Percentiles rank a stretch among this genome's conserved stretches.
phyloP scores from a whole-genome alignment of 1,140 invertebrate genomes.

The Atopsyche davidsoni region DNA sequence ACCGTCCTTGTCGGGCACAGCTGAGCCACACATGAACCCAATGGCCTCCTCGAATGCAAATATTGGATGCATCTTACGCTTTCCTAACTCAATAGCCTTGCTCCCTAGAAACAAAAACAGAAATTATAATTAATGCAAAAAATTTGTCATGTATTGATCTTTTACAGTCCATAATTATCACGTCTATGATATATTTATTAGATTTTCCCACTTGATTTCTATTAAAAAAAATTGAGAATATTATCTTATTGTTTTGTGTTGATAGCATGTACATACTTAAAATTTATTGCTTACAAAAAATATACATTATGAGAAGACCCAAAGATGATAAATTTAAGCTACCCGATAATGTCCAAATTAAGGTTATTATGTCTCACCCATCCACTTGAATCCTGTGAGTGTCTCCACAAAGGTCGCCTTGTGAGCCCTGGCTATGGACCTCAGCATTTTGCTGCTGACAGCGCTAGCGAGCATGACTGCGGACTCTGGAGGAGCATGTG shows the following conservation, averaged over 20 bases:
- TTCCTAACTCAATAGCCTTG: constrained; percentile 64
- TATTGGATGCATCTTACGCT: constrained; percentile 67
- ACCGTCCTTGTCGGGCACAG: constrained; percentile 93
- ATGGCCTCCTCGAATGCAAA: constrained; percentile 96
- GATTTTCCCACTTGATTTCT: background rate
- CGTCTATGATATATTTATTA: background rate
- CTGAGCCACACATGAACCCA: constrained; percentile 88
- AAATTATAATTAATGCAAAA: no score
- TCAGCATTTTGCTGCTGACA: constrained; percentile 95
- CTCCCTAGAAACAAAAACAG: constrained; percentile 58
- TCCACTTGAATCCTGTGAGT: constrained; percentile 99
- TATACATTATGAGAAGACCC: no score
- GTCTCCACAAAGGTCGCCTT: constrained; percentile 90
- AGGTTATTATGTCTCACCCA: constrained; percentile 77
- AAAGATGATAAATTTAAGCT: no score
- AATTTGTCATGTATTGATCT: no score
- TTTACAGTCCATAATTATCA: no score
- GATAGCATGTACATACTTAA: no score
- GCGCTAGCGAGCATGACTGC: constrained; percentile 84
- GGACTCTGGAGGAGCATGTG: constrained; percentile 40
- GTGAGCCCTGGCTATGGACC: constrained; percentile 73
- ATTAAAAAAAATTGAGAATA: no score
- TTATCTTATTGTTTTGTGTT: no score
- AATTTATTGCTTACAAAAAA: no score
- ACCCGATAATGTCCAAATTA: no score